phyloP scores from a whole-genome alignment of 2,797 vertebrate species.

The Carcharodon carcharias region DNA sequence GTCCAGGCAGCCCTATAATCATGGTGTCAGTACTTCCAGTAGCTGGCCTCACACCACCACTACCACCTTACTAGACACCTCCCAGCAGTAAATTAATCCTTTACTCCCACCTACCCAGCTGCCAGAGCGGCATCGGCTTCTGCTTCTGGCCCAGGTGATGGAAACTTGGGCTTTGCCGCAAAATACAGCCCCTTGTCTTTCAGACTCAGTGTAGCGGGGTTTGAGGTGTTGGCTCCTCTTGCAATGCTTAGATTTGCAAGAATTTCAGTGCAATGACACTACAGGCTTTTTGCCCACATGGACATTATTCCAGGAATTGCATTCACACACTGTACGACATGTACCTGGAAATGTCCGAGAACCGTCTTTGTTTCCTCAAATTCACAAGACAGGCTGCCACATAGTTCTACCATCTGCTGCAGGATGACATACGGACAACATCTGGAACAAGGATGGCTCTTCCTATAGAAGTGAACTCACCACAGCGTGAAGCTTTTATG shows the following conservation, averaged over 20 bases:
- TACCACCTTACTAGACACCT: too few species aligned
- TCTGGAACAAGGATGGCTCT: not conserved
- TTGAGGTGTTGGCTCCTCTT: not conserved
- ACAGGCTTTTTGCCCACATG: not conserved
- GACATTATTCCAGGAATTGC: not conserved
- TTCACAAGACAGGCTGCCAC: not conserved
- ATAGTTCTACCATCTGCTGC: not conserved
- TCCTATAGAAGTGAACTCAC: constrained; percentile 9
- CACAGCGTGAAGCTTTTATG: not conserved
- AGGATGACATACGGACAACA: not conserved
- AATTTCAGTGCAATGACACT: not conserved
- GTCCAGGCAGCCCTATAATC: too few species aligned
- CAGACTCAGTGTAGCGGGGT: not conserved
- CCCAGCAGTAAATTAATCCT: too few species aligned
- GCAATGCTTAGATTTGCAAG: not conserved
- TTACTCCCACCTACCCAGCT: too few species aligned
- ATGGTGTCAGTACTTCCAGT: too few species aligned
- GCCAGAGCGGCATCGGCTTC: too few species aligned
- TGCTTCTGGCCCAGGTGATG: too few species aligned
- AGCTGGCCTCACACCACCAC: too few species aligned
- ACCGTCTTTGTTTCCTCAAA: not conserved
- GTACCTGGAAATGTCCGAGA: not conserved
- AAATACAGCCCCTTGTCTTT: not conserved
- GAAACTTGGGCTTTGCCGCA: too few species aligned
- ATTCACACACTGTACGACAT: not conserved